Conservation (phyloP, 2,888 invertebrate genomes). For the Fragum fragum region DNA sequence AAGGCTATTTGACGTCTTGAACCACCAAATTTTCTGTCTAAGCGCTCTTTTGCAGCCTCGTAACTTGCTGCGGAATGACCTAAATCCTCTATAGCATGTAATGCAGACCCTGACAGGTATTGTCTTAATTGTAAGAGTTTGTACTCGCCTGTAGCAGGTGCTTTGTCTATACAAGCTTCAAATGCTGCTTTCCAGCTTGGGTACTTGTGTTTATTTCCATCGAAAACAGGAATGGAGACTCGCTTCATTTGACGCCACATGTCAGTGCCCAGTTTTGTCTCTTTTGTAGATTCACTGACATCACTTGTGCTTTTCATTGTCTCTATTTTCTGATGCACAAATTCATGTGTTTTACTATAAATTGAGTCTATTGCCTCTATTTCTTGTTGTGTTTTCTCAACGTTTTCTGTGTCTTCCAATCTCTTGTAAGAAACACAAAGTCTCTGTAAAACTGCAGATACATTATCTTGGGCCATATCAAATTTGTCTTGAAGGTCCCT, state of each 20-base stretch:
- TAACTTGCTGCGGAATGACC: slow-evolving; percentile 14
- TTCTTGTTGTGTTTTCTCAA: slow-evolving; percentile 4
- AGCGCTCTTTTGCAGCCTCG: slow-evolving; percentile 4
- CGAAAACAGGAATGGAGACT: slow-evolving; percentile 12
- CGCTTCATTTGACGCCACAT: slow-evolving; percentile 7
- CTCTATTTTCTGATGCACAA: background rate
- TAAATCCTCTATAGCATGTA: slow-evolving; percentile 1
- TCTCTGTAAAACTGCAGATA: background rate
- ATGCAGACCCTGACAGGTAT: background rate
- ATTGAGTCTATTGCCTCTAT: background rate
- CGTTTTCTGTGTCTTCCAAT: background rate
- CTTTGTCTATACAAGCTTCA: slow-evolving; percentile 8
- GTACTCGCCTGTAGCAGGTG: slow-evolving; percentile 8
- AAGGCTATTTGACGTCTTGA: background rate
- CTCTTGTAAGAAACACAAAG: background rate
- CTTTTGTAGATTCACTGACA: background rate
- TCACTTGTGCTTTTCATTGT: background rate
- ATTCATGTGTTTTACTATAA: slow-evolving; percentile 3
- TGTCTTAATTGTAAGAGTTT: slow-evolving; percentile 11
- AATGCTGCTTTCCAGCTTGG: slow-evolving; percentile 10
- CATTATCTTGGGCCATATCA: background rate
- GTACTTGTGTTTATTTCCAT: background rate
- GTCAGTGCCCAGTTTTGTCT: background rate
- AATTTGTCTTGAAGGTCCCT: slow-evolving; percentile 2
- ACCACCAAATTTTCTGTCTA: slow-evolving; percentile 14